Evolutionary conservation across 1,140 invertebrate genomes (phyloP).

Genomic region (Batillaria attramentaria): DNA sequence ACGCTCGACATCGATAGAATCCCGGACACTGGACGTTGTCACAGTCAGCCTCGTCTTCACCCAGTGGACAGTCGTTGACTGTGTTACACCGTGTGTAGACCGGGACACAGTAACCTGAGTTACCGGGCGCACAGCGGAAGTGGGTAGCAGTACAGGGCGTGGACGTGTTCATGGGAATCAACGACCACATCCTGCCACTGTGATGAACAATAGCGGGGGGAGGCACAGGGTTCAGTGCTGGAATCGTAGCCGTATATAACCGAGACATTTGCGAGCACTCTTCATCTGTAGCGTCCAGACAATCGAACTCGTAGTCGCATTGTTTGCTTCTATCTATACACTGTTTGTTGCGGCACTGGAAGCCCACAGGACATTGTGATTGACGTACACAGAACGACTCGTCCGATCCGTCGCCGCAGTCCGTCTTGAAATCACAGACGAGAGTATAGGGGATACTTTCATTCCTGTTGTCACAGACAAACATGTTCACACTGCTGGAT

Average conservation of each 20-base stretch:
- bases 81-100: constrained; percentile 10
- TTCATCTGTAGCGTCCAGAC: neutral
- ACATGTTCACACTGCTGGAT: neutral
- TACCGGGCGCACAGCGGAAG: neutral
- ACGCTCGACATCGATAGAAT: constrained; percentile 18
- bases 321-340: neutral
- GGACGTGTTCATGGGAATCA: too few species aligned
- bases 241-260: too few species aligned
- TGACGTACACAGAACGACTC: neutral
- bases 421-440: constrained; percentile 1
- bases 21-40: constrained; percentile 26
- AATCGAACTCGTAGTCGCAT: neutral
- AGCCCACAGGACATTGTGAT: neutral
- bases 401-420: neutral
- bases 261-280: too few species aligned
- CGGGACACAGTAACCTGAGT: neutral
- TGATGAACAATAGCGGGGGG: neutral
- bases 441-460: neutral
- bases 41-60: constrained; percentile 1
- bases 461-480: neutral
- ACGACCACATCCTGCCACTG: too few species aligned
- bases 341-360: neutral
- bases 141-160: neutral
- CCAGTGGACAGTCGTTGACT: neutral
- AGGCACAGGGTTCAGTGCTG: neutral